Base-by-base conservation (phyloP, 2,888 invertebrate species). In the Halocaridina rubra region DNA sequence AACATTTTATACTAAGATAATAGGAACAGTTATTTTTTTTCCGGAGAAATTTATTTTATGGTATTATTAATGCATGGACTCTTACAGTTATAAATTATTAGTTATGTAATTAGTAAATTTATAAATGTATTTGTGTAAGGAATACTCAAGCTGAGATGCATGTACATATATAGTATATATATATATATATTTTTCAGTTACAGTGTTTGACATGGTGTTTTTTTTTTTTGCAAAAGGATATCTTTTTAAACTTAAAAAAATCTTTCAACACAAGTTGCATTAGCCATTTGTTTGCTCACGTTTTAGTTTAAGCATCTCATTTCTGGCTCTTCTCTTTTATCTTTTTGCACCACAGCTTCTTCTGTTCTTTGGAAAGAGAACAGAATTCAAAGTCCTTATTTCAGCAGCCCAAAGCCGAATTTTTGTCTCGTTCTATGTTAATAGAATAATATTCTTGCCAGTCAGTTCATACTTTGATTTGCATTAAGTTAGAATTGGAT, bases 371-470 rank as follows among this genome's bases (percentile, higher is more conserved):
- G n/a, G n/a, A n/a, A n/a, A n/a, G n/a, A n/a, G n/a, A n/a, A n/a
- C n/a, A n/a, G n/a, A n/a, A n/a, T n/a, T n/a, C n/a, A n/a, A n/a
- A n/a, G n/a, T n/a, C n/a, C n/a, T n/a, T n/a, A n/a, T n/a, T n/a
- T n/a, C n/a, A n/a, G n/a, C n/a, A n/a, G n/a, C n/a, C n/a, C n/a
- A n/a, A n/a, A n/a, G n/a, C n/a, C n/a, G n/a, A n/a, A n/a, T n/a
- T n/a, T n/a, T n/a, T n/a, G n/a, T n/a, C n/a, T n/a, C n/a, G n/a
- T n/a, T n/a, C n/a, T 22, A 24, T 30, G 16, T 71, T 33, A 27
- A 3, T 53, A 77, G 22, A 61, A 59, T 61, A 71, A 71, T 71
- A 57, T 46, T 80, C 53, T 80, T 57, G 69, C 80, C 80, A 72
- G 19, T 57, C 72, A 71, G 22, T 59, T 29, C 30, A 32, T 59